A percentile compares a stretch with the other conserved stretches of the same genome.
These are phyloP conservation scores for Babylonia areolata DNA, from an alignment of 1,140 invertebrate species.

Conservation along the genomic window DNA sequence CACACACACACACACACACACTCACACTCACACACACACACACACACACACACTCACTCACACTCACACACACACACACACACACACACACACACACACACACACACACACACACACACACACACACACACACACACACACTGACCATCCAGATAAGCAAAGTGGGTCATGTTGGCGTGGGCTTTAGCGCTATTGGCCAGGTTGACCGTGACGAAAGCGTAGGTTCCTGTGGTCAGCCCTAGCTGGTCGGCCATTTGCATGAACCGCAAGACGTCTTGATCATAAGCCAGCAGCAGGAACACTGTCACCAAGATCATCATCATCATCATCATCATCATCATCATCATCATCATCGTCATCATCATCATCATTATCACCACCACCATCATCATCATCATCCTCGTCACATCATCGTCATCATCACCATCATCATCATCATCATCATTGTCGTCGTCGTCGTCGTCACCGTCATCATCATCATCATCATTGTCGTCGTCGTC, in stretches of 20 bases:
- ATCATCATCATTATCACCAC: too few species aligned
- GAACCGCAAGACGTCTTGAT: constrained; percentile 46
- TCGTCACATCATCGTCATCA: too few species aligned
- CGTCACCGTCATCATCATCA: too few species aligned
- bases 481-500: too few species aligned
- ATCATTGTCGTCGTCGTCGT: too few species aligned
- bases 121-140: background rate
- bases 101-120: background rate
- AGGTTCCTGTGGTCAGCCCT: constrained; percentile 47
- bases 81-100: background rate
- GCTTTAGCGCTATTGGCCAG: constrained; percentile 44
- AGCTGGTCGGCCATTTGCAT: constrained; percentile 47
- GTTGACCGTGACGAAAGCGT: constrained; percentile 59
- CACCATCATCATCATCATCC: too few species aligned
- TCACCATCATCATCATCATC: too few species aligned
- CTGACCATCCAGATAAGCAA: constrained; percentile 31
- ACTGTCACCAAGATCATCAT: constrained; percentile 52
- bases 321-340: too few species aligned
- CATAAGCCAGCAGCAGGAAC: constrained; percentile 58
- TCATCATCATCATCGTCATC: too few species aligned
- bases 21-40: too few species aligned
- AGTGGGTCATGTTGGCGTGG: constrained; percentile 15
- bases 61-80: background rate
- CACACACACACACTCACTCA: too few species aligned
- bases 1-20: too few species aligned